Evolutionary conservation across 2,888 invertebrate species (phyloP).

Genomic region (Cosmopolites sordidus): DNA sequence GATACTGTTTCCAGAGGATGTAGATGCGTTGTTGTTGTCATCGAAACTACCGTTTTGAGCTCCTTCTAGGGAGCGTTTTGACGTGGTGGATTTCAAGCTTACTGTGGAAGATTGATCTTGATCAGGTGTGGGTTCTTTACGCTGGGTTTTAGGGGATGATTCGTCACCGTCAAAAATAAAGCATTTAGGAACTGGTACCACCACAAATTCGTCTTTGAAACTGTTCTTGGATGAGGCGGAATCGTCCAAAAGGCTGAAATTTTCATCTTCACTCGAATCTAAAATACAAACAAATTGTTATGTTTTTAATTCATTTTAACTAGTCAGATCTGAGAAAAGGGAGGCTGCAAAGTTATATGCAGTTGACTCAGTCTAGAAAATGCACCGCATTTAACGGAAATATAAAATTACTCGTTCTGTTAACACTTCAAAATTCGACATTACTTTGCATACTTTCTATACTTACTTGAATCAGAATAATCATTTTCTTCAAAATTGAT

Average conservation of each 20-base stretch:
- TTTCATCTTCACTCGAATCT: slow-evolving; percentile 10
- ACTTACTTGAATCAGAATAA: slow-evolving; percentile 12
- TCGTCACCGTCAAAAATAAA: slow-evolving; percentile 28
- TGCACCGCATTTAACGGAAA: too few relatives aligned
- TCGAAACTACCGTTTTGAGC: slow-evolving; percentile 24
- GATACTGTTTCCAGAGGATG: slow-evolving; percentile 18
- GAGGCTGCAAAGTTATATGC: too few relatives aligned
- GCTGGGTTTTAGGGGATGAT: not conserved
- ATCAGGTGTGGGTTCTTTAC: not conserved
- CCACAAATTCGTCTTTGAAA: slow-evolving; percentile 39
- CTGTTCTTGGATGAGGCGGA: slow-evolving; percentile 33
- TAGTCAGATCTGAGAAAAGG: too few relatives aligned
- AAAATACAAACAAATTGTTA: not conserved
- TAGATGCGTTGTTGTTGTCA: slow-evolving; percentile 34
- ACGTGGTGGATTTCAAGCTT: not conserved
- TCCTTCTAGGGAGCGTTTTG: not conserved
- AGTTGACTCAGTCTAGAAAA: too few relatives aligned
- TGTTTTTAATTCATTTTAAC: too few relatives aligned
- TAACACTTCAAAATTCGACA: too few relatives aligned
- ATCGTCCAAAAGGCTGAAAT: slow-evolving; percentile 24
- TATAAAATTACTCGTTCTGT: too few relatives aligned
- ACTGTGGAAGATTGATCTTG: not conserved
- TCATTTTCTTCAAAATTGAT: slow-evolving; percentile 6
- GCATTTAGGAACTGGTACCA: slow-evolving; percentile 38
- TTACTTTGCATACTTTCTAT: too few relatives aligned